Evolutionary conservation across 2,888 invertebrate genomes (phyloP).

Genomic region (Dascillus cervinus): DNA sequence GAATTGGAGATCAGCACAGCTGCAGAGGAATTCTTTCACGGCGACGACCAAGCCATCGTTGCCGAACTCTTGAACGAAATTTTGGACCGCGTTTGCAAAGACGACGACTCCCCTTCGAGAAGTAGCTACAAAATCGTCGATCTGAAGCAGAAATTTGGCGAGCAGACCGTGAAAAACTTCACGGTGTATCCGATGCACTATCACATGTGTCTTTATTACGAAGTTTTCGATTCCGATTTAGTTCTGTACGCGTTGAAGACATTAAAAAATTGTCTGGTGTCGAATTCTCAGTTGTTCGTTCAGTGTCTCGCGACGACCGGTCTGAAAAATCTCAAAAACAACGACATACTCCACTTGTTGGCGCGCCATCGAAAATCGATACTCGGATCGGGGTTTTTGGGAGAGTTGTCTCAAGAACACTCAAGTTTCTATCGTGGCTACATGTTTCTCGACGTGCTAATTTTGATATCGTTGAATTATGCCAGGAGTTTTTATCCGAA

Average conservation of each 20-base stretch:
- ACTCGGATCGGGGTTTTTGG: conserved; percentile 59
- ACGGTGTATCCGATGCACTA: conserved; percentile 70
- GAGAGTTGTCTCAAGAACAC: conserved; percentile 56
- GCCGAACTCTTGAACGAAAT: conserved; percentile 53
- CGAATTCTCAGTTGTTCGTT: conserved; percentile 65
- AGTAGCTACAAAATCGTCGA: conserved; percentile 20
- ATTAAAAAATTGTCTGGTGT: conserved; percentile 61
- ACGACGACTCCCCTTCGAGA: conserved; percentile 17
- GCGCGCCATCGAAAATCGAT: conserved; percentile 74
- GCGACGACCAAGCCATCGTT: conserved; percentile 42
- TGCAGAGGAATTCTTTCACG: conserved; percentile 60
- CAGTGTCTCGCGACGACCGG: conserved; percentile 71
- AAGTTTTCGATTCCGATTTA: conserved; percentile 68
- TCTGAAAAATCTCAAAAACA: conserved; percentile 47
- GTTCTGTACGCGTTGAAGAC: conserved; percentile 68
- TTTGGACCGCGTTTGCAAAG: conserved; percentile 46
- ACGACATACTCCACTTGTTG: conserved; percentile 53
- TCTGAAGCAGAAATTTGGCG: conserved; percentile 26
- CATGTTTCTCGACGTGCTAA: conserved; percentile 73
- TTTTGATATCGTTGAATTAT: conserved; percentile 70
- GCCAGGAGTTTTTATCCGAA: conserved; percentile 72
- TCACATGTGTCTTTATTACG: conserved; percentile 74
- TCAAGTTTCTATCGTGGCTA: conserved; percentile 63
- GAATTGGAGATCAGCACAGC: conserved; percentile 53
- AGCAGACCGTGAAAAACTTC: conserved; percentile 27